Conservation (phyloP, 2,113 vertebrate genomes). For the Oryzias javanicus region DNA sequence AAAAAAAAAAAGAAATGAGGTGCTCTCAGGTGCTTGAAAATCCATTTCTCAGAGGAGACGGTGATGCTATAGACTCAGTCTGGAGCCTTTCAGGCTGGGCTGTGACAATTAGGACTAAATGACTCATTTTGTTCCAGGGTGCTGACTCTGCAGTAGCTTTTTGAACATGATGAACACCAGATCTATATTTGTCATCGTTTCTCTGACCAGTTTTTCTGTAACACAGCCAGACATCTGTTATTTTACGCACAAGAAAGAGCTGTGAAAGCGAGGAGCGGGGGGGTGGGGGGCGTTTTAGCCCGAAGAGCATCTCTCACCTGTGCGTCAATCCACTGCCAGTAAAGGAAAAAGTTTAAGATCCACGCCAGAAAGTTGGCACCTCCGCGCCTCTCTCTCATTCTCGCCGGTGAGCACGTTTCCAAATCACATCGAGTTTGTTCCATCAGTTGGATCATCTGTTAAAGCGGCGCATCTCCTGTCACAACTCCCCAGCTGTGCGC, state of each 20-base stretch:
- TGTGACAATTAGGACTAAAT: too few species aligned
- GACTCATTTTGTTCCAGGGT: too few species aligned
- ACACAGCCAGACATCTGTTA: too few species aligned
- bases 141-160: too few species aligned
- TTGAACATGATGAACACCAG: too few species aligned
- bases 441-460: background rate
- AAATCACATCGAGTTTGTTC: too few species aligned
- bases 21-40: background rate
- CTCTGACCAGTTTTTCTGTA: too few species aligned
- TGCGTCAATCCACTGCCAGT: slow-evolving; percentile 29
- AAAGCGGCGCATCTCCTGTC: background rate
- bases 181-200: too few species aligned
- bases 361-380: slow-evolving; percentile 12
- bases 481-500: slow-evolving; percentile 8
- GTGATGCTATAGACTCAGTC: background rate
- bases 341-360: slow-evolving; percentile 45
- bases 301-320: slow-evolving; percentile 43
- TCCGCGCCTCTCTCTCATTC: slow-evolving; percentile 4
- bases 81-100: background rate
- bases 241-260: too few species aligned
- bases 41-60: too few species aligned
- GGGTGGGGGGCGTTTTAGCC: fast-evolving
- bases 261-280: too few species aligned
- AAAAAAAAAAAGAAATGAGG: background rate
- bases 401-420: too few species aligned